These are phyloP conservation scores for Archilochus colubris DNA, from an alignment of 2,113 vertebrate genomes.

Conservation along the genomic window DNA sequence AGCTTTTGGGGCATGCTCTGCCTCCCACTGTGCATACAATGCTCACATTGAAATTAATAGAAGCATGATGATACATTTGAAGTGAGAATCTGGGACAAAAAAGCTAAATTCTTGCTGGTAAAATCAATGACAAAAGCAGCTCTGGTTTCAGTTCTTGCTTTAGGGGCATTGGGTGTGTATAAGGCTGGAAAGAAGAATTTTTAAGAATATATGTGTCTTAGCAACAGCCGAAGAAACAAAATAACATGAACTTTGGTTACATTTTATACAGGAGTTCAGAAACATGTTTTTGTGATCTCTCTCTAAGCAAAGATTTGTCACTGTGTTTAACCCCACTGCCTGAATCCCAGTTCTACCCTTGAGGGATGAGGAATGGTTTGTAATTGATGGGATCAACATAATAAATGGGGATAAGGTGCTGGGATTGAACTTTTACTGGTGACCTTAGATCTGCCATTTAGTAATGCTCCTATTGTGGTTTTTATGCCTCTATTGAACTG, in stretches of 20 bases:
- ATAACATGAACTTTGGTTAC: neutral
- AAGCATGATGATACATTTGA: neutral
- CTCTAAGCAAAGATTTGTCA: neutral
- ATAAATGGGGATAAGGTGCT: neutral
- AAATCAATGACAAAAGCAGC: neutral
- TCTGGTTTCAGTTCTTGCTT: neutral
- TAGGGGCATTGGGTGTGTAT: neutral
- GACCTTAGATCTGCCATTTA: neutral
- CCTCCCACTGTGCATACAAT: conserved; percentile 12
- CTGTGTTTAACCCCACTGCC: neutral
- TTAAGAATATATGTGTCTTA: neutral
- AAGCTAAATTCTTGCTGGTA: neutral
- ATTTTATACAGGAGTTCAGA: neutral
- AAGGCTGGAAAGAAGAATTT: neutral
- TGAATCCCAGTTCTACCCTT: neutral
- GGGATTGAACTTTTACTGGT: neutral
- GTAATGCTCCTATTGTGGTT: neutral
- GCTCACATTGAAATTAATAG: conserved; percentile 16
- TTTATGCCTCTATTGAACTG: neutral
- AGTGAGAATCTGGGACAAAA: conserved; percentile 1
- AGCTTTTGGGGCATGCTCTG: conserved; percentile 8
- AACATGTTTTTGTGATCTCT: neutral
- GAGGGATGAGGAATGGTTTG: neutral
- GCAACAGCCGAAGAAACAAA: neutral
- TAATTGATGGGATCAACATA: neutral